Conservation (phyloP, 2,797 vertebrate species). For the Trachurus trachurus region DNA sequence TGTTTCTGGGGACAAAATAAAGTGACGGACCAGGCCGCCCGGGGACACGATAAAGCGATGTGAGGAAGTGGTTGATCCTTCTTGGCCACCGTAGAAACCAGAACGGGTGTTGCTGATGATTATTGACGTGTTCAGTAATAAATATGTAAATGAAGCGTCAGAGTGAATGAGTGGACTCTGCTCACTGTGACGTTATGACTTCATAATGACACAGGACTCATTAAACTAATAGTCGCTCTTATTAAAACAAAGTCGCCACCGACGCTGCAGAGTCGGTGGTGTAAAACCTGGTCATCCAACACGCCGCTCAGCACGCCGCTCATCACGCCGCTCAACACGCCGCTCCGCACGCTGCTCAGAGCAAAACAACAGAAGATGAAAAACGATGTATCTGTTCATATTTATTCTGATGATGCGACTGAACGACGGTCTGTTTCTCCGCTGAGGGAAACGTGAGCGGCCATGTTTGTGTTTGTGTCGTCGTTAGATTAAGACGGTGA, state of each 20-base stretch:
- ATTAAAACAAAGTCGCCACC: conserved; percentile 42
- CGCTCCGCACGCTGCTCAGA: conserved; percentile 43
- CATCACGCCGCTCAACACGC: neutral
- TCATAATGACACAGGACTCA: conserved; percentile 48
- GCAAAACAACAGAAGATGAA: conserved; percentile 41
- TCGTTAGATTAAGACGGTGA: too few species aligned
- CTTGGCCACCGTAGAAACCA: neutral
- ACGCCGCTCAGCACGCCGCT: too few species aligned
- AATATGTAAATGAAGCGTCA: neutral
- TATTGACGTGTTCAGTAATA: neutral
- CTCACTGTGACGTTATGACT: conserved; percentile 21
- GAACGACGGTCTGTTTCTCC: conserved; percentile 61
- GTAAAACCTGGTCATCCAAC: conserved; percentile 49
- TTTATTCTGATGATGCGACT: conserved; percentile 71
- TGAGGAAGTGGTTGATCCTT: too few species aligned
- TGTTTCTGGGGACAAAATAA: too few species aligned
- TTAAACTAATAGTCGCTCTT: conserved; percentile 50
- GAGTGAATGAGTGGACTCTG: neutral
- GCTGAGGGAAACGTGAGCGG: conserved; percentile 65
- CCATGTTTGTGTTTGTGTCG: conserved; percentile 69
- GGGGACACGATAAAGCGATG: too few species aligned
- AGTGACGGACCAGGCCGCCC: too few species aligned
- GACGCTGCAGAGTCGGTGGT: conserved; percentile 66
- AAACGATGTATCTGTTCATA: conserved; percentile 53
- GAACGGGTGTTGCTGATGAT: too few species aligned